Evolutionary conservation across 2,888 invertebrate genomes (phyloP), one percentile per base, ranked within the genome.

Genomic region (Hypercompe scribonia): DNA sequence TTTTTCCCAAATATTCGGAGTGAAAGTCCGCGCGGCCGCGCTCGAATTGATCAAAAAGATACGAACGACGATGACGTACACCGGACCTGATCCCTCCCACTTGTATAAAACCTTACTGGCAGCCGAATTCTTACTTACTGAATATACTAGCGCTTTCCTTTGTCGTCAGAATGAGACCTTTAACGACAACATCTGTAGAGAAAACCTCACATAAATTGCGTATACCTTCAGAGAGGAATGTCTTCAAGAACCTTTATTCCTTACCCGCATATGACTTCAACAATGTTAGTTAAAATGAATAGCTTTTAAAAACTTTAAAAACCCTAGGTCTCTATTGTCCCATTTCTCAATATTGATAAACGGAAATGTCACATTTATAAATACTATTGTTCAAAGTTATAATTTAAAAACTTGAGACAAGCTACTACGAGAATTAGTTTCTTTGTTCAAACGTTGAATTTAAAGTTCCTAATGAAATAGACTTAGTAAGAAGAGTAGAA

Each of bases 1-100:
- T 95, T 95, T 95, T 95, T 93, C 93, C 95, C 94, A 95, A 95
- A 95, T 95, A 95, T 95, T 95, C 94, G 83, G 87, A 94, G 95
- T 92, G 95, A 95, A 95, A 95, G 95, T 93, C 84, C 78, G 88
- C 87, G 78, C 86, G 84, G 87, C 89, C 86, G 88, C 89, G 91
- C 90, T 91, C 90, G 89, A 91, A 88, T 90, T 91, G 89, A 90
- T 90, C 87, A 90, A 91, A 92, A 90, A 79, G 79, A 81, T 81
- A 80, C 79, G 74, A 76, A 71, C 65, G 72, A 74, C 73, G 75
- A 76, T 79, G 81, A 77, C 80, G 78, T 67, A 68, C 67, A 46
- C n/a, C 42, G 31, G 65, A 65, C 73, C 68, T 68, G 50, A 28
- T 61, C 61, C 28, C 46, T 63, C 21, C 46, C 5, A 28, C 31